Evolutionary conservation across 2,888 invertebrate genomes (phyloP).

Genomic region (Hofmannophila pseudospretella): DNA sequence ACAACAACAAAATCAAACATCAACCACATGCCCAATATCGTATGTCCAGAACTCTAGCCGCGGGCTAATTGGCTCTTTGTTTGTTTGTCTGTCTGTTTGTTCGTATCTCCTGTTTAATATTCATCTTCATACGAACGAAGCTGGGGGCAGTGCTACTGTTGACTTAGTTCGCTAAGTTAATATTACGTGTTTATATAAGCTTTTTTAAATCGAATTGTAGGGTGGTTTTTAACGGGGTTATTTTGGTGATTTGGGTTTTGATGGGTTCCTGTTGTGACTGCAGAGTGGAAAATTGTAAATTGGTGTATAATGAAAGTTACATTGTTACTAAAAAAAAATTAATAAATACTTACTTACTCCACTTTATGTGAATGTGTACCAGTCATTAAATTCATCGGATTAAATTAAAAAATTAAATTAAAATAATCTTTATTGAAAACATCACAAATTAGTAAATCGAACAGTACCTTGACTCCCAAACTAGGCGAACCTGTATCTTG

Average conservation of each 20-base stretch:
- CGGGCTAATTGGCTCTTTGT: constrained; percentile 59
- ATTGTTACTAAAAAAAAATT: no score
- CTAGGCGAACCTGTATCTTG: no score
- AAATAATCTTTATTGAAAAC: no score
- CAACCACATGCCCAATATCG: constrained; percentile 27
- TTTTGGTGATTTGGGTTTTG: constrained; percentile 20
- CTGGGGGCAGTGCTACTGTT: constrained; percentile 43
- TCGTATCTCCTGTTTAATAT: constrained; percentile 49
- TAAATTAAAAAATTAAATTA: no score
- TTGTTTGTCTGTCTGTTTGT: constrained; percentile 45
- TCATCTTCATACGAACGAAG: constrained; percentile 33
- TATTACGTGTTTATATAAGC: constrained; percentile 47
- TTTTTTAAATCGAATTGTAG: constrained; percentile 45
- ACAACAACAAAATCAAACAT: constrained; percentile 23
- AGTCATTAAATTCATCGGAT: no score
- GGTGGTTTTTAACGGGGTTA: constrained; percentile 30
- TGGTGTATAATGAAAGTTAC: no score
- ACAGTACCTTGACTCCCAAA: no score
- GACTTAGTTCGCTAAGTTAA: constrained; percentile 54
- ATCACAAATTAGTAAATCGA: no score
- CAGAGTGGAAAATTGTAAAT: no score
- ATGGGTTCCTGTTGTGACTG: constrained; percentile 13
- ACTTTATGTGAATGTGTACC: no score
- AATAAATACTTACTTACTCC: no score
- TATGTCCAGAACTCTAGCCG: constrained; percentile 38